Conservation (phyloP, 2,113 vertebrate genomes). For the Odobenus rosmarus region DNA sequence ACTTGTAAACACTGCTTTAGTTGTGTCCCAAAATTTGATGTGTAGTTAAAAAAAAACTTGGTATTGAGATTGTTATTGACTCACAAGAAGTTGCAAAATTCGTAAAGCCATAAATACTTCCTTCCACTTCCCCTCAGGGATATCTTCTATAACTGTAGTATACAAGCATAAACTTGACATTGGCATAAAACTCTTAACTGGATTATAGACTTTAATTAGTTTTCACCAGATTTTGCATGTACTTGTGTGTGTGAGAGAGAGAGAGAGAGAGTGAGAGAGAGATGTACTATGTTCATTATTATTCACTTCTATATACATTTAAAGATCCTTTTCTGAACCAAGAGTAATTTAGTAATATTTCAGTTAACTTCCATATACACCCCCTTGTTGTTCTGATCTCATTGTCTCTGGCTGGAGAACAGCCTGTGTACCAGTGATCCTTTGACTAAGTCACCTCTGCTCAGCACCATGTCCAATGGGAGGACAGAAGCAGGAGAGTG, state of each 20-base stretch:
- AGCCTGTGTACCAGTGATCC: background rate
- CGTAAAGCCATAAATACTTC: background rate
- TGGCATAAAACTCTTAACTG: background rate
- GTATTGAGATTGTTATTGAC: conserved; percentile 24
- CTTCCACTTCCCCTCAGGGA: background rate
- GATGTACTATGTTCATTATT: background rate
- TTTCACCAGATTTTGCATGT: conserved; percentile 5
- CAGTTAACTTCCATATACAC: background rate
- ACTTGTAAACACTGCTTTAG: conserved; percentile 22
- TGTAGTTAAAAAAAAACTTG: background rate
- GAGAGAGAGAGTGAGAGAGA: background rate
- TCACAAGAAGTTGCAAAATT: conserved; percentile 37
- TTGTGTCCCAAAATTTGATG: background rate
- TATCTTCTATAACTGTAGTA: background rate
- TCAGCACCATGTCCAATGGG: background rate
- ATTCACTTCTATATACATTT: background rate
- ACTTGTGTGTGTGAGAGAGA: background rate
- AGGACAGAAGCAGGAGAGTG: background rate
- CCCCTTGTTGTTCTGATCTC: background rate
- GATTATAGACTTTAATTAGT: background rate
- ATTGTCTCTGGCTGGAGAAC: background rate
- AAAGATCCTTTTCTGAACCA: background rate
- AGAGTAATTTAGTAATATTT: background rate
- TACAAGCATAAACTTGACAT: background rate
- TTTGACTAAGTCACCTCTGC: background rate